Base-by-base conservation (phyloP, 2,797 vertebrate genomes). In the Kryptolebias ocellatus region DNA sequence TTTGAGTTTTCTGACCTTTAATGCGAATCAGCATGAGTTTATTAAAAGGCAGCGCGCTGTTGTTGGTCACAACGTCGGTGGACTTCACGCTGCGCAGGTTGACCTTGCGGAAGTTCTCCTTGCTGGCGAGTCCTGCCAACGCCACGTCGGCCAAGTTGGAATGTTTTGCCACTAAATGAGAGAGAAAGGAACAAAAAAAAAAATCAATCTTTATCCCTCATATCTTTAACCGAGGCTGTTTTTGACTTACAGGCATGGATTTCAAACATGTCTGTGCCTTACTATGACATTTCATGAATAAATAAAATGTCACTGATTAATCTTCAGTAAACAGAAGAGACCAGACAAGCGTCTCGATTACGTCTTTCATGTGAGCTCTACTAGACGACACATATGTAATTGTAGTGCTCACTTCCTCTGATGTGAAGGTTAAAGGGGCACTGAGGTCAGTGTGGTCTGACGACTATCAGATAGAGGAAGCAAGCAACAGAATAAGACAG, bases 21-120 rank as follows among this genome's bases (percentile, higher is more conserved):
- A 95, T 92, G 52, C 92, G 92, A 55, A 95, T 94, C 8, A 95
- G 93, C 95, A 95, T 95, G 69, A 95, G 93, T 61, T 94, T 94
- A 79, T 93, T 83, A 85, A 90, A 95, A 60, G 94, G 94, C 73
- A 94, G 69, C 0, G 92, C 76, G 3, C 94, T 95, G 92, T 95
- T 95, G 80, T 95, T 95, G 70, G 94, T 94, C 75, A 94, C 90
- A 39, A 93, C 93, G 7, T 94, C 94, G 0, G 93, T 94, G 72
- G 93, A 94, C 72, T 94, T 94, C 47, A 93, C 91, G 2, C 82
- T 94, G 63, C 94, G 92, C 67, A 95, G 89, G 86, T 10, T 94
- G 64, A 94, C 91, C 47, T 95, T 94, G 60, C 90, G 92, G 73
- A 95, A 95, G 88, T 95, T 95, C 76, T 95, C 95, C 79, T 94